Evolutionary conservation across 2,888 invertebrate genomes (phyloP).

Genomic region (Mechanitis messenoides): DNA sequence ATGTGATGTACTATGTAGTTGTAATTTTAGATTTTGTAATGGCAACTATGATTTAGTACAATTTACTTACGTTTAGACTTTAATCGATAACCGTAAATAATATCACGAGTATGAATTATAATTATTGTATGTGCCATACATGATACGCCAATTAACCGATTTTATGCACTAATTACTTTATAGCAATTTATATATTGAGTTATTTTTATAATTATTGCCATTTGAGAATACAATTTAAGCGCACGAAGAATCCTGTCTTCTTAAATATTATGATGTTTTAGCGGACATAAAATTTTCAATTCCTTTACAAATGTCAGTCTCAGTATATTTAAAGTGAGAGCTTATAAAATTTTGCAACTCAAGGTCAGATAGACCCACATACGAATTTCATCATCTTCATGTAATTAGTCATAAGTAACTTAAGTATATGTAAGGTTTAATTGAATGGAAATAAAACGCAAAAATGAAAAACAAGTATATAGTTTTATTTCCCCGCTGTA

Average conservation of each 20-base stretch:
- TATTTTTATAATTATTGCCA: too few species aligned
- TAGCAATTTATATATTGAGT: too few species aligned
- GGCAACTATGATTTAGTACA: neutral
- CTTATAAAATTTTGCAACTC: neutral
- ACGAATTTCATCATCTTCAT: constrained; percentile 9
- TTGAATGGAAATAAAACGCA: constrained; percentile 11
- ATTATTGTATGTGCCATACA: neutral
- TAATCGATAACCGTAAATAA: neutral
- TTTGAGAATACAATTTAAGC: too few species aligned
- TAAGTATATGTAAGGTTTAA: neutral
- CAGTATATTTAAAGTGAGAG: constrained; percentile 6
- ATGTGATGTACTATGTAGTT: constrained; percentile 1
- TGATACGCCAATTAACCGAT: neutral
- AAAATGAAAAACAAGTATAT: neutral
- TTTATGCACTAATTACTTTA: too few species aligned
- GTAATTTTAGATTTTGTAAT: neutral
- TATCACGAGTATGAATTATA: neutral
- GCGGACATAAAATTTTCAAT: too few species aligned
- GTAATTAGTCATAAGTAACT: neutral
- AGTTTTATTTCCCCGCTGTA: neutral
- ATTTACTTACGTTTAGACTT: neutral
- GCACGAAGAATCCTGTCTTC: too few species aligned
- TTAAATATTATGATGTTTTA: too few species aligned
- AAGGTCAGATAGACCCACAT: constrained; percentile 7
- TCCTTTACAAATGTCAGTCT: neutral